phyloP scores from a whole-genome alignment of 2,888 invertebrate genomes.

The Vandiemenella viatica region DNA sequence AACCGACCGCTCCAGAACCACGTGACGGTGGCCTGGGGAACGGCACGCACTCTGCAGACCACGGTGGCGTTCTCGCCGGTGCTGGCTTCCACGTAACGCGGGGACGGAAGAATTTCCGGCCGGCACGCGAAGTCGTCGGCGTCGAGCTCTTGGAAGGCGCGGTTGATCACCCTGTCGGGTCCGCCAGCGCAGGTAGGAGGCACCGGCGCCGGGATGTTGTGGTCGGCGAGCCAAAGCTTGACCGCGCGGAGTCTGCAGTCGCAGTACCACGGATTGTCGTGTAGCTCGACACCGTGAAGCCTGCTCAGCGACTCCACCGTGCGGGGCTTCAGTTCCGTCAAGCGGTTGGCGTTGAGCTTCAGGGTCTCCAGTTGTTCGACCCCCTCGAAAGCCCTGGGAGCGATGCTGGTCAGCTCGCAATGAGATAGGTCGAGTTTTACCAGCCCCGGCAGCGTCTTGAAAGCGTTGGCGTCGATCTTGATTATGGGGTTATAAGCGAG shows the following conservation, averaged over 20 bases:
- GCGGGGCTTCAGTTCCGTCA: slow-evolving; percentile 53
- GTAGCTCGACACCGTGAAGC: slow-evolving; percentile 65
- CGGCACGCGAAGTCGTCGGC: slow-evolving; percentile 77
- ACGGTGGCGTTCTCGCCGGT: slow-evolving; percentile 77
- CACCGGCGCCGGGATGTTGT: slow-evolving; percentile 60
- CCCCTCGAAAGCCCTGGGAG: slow-evolving; percentile 61
- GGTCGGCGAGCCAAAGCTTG: slow-evolving; percentile 64
- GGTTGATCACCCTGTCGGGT: slow-evolving; percentile 52
- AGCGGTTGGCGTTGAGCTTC: slow-evolving; percentile 66
- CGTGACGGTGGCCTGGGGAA: slow-evolving; percentile 63
- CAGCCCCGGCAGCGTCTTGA: slow-evolving; percentile 56
- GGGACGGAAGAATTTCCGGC: slow-evolving; percentile 50
- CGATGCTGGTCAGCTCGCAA: slow-evolving; percentile 64
- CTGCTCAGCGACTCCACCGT: slow-evolving; percentile 59
- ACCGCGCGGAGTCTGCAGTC: slow-evolving; percentile 70
- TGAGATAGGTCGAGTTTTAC: slow-evolving; percentile 72
- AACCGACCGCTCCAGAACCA: slow-evolving; percentile 79
- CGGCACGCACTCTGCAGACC: slow-evolving; percentile 62
- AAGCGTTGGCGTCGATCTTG: slow-evolving; percentile 59
- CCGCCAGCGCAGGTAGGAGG: slow-evolving; percentile 61
- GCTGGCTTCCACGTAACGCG: slow-evolving; percentile 59
- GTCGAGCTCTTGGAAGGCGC: slow-evolving; percentile 57
- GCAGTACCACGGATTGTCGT: slow-evolving; percentile 80
- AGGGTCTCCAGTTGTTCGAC: slow-evolving; percentile 60
- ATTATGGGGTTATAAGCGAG: slow-evolving; percentile 69